Evolutionary conservation across 2,797 vertebrate genomes (phyloP), one percentile per base, ranked within the genome.

Genomic region (Pseudocheirus occidentalis): DNA sequence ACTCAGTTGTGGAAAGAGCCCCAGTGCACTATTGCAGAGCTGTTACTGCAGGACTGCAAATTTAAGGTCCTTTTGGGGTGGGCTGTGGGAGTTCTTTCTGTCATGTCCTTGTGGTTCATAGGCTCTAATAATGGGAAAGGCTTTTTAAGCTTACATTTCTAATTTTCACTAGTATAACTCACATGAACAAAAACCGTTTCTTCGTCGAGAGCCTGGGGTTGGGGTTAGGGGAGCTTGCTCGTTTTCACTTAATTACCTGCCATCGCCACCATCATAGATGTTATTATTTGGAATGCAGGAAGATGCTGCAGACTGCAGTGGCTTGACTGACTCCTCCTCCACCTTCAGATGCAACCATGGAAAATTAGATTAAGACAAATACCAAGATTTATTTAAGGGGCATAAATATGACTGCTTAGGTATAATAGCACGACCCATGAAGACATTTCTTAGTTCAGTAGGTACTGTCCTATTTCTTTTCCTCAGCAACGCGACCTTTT

Each of bases 371-470:
- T n/a, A 40, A 73, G 16, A 40, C 18, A 9, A 31, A 46, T 46
- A 81, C 10, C 40, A 34, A 24, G 10, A 31, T 81, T 46, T 81
- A 46, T 24, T 81, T 46, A 81, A 81, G 34, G 58, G 59, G 66
- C 18, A 40, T 40, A 40, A 40, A 73, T 21, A 2, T 40, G 62
- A 73, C 18, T 73, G 21, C 46, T 81, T 4, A 24, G 7, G 0
- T 40, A 73, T 9, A 73, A 73, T 73, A 21, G 5, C n/a, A 40
- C 21, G 66, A n/a, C 66, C 18, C 66, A 16, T n/a, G 34, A n/a
- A 73, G n/a, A 21, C 62, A 34, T 92, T 66, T 55, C 62, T 50
- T 91, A 73, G 14, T 94, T 96, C 34, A 94, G 27, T 50, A 73
- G 31, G 89, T 92, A 73, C 55, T 91, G 57, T 34, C 93, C 62